These are phyloP conservation scores for Strigamia maritima DNA, from an alignment of 2,888 invertebrate genomes.

Conservation along the genomic window DNA sequence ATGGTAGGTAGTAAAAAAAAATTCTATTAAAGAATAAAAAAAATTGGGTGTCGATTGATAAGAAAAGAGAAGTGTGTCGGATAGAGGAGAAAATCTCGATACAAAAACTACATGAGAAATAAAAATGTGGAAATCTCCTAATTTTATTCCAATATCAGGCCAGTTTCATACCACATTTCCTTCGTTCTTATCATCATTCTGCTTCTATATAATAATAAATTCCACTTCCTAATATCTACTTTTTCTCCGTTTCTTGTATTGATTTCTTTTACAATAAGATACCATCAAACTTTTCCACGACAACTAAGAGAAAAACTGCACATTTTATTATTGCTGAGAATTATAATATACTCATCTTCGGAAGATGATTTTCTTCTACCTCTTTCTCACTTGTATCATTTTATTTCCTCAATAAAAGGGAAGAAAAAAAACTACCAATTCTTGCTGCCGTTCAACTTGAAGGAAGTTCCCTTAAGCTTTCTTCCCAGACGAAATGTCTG, in stretches of 20 bases:
- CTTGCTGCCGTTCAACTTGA: neutral
- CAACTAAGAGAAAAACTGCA: neutral
- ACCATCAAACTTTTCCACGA: constrained; percentile 9
- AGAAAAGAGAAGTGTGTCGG: neutral
- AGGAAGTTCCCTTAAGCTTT: constrained; percentile 11
- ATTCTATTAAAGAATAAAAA: neutral
- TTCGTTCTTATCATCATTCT: constrained; percentile 27
- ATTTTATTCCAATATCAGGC: constrained; percentile 27
- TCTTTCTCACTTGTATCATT: constrained; percentile 12
- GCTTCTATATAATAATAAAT: constrained; percentile 27
- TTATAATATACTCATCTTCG: constrained; percentile 3
- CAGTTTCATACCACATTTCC: constrained; percentile 29
- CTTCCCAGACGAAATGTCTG: constrained; percentile 7
- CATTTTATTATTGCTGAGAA: constrained; percentile 22
- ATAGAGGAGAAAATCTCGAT: neutral
- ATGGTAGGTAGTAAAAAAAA: neutral
- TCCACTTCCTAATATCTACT: constrained; percentile 24
- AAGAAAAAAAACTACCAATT: neutral
- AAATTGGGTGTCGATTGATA: constrained; percentile 9
- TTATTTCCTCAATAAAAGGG: constrained; percentile 1
- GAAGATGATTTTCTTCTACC: constrained; percentile 16
- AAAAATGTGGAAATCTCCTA: constrained; percentile 29
- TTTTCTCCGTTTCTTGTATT: constrained; percentile 14
- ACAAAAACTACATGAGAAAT: constrained; percentile 20
- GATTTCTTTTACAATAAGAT: constrained; percentile 29